Percentiles rank a stretch among this genome's conserved stretches.
These are phyloP conservation scores for Aurelia aurita complex sp. Pacific DNA, from an alignment of 30 jellyfish, hydroid and myxozoan genomes.

Conservation along the genomic window DNA sequence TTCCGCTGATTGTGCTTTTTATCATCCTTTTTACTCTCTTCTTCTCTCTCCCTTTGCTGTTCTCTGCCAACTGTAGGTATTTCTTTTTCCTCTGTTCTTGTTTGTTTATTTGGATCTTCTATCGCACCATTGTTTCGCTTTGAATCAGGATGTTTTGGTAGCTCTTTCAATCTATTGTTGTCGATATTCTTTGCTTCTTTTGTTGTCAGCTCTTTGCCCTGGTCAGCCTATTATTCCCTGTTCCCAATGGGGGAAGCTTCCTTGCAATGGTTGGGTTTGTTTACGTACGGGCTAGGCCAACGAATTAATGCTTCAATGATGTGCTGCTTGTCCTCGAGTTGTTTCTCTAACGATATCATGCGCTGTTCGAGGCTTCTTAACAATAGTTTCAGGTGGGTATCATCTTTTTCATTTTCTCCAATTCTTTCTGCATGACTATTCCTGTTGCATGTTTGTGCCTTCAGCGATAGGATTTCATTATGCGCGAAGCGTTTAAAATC, in stretches of 20 bases:
- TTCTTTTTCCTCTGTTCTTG: not conserved
- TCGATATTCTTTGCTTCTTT: too few species aligned
- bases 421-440: not conserved
- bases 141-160: too few species aligned
- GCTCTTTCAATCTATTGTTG: too few species aligned
- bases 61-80: not conserved
- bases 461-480: slow-evolving; percentile 21
- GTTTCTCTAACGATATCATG: too few species aligned
- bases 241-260: not conserved
- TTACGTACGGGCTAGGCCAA: too few species aligned
- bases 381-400: too few species aligned
- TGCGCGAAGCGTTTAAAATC: slow-evolving; percentile 30
- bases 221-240: not conserved
- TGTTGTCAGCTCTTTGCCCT: slow-evolving; percentile 3
- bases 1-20: not conserved
- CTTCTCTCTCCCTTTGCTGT: not conserved
- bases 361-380: too few species aligned
- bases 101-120: not conserved
- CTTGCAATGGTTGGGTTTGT: too few species aligned
- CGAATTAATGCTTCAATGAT: too few species aligned
- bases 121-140: not conserved
- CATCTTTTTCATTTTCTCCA: not conserved
- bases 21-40: too few species aligned
- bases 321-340: too few species aligned
- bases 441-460: slow-evolving; percentile 33